A percentile compares a stretch with the other conserved stretches of the same genome.
Evolutionary conservation across 2,113 vertebrate species (phyloP).

Genomic region (Gambusia holbrooki): DNA sequence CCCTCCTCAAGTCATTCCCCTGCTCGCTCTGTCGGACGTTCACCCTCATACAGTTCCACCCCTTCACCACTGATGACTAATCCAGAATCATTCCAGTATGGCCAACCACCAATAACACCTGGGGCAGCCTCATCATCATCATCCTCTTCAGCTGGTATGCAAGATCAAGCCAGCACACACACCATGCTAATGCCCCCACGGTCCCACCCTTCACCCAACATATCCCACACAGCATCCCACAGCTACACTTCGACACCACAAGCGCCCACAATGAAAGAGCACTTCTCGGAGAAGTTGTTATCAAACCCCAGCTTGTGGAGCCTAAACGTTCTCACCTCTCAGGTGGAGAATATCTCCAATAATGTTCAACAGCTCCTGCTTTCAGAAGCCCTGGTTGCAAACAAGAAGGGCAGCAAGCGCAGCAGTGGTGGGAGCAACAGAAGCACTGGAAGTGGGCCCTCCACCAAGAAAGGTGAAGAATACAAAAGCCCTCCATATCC

Average conservation of each 20-base stretch:
- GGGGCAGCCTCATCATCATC: slow-evolving; percentile 84
- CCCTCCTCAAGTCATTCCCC: slow-evolving; percentile 95
- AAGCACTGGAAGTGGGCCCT: slow-evolving; percentile 68
- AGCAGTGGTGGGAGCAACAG: slow-evolving; percentile 73
- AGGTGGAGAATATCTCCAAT: slow-evolving; percentile 97
- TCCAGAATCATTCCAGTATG: slow-evolving; percentile 93
- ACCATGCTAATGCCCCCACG: slow-evolving; percentile 89
- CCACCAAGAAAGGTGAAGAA: slow-evolving; percentile 87
- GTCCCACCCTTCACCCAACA: slow-evolving; percentile 82
- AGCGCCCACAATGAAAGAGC: slow-evolving; percentile 87
- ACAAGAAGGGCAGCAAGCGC: slow-evolving; percentile 88
- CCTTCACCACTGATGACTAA: slow-evolving; percentile 95
- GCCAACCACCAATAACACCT: slow-evolving; percentile 85
- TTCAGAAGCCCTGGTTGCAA: slow-evolving; percentile 87
- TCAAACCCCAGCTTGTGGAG: slow-evolving; percentile 96
- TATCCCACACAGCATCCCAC: slow-evolving; percentile 78
- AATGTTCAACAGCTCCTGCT: slow-evolving; percentile 96
- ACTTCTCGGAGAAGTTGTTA: slow-evolving; percentile 91
- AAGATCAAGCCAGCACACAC: slow-evolving; percentile 83
- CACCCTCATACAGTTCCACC: slow-evolving; percentile 95
- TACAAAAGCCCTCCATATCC: slow-evolving; percentile 90
- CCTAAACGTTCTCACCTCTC: slow-evolving; percentile 94
- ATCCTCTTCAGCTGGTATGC: slow-evolving; percentile 80
- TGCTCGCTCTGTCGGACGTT: slow-evolving; percentile 92
- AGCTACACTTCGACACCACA: slow-evolving; percentile 82